Percentiles rank a stretch among this genome's conserved stretches.
phyloP scores from a whole-genome alignment of 2,113 vertebrate genomes.

The Hemicordylus capensis region DNA sequence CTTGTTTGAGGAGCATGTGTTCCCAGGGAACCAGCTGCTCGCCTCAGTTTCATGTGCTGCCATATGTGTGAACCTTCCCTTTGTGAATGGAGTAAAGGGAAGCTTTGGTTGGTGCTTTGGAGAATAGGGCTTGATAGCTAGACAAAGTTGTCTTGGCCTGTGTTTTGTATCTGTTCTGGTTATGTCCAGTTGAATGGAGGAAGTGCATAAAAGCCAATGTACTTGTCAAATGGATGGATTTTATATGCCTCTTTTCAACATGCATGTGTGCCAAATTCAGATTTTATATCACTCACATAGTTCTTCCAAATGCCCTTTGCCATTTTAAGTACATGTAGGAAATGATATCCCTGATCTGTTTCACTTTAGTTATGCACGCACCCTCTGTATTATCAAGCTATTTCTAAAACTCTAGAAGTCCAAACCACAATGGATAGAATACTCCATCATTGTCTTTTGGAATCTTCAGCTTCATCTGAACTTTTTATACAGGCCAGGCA shows the following conservation, averaged over 20 bases:
- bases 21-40: no score
- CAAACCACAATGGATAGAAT: not conserved
- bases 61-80: no score
- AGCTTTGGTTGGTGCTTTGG: not conserved
- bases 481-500: not conserved
- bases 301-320: not conserved
- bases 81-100: not conserved
- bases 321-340: constrained; percentile 18
- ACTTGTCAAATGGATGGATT: no score
- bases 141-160: not conserved
- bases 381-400: not conserved
- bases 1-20: no score
- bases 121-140: not conserved
- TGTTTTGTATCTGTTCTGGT: not conserved
- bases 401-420: not conserved
- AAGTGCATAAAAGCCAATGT: not conserved
- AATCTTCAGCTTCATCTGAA: not conserved
- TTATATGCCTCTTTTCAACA: no score
- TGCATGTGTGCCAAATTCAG: not conserved
- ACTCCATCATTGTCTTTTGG: not conserved
- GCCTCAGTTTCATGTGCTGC: no score
- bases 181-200: not conserved
- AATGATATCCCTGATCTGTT: not conserved
- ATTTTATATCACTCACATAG: constrained; percentile 33
- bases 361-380: not conserved